Evolutionary conservation across 2,888 invertebrate genomes (phyloP).

Genomic region (Crepidodera aurea): DNA sequence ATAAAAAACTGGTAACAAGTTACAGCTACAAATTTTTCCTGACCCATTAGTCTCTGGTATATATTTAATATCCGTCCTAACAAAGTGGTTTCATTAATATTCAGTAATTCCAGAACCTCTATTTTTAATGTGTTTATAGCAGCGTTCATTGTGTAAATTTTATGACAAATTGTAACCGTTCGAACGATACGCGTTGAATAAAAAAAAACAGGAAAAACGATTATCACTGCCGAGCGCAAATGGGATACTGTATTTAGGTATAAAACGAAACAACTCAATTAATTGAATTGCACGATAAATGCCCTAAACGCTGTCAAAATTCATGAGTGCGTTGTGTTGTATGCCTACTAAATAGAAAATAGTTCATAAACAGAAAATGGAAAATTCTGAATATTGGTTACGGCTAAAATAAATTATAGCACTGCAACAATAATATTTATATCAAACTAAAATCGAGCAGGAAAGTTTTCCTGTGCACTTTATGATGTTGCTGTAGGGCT

Average conservation of each 20-base stretch:
- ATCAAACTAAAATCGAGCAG: too few species aligned
- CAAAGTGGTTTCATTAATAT: slow-evolving; percentile 24
- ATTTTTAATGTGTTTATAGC: slow-evolving; percentile 26
- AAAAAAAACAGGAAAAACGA: slow-evolving; percentile 23
- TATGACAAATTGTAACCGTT: slow-evolving; percentile 30
- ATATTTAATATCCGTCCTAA: slow-evolving; percentile 16
- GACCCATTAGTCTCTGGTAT: slow-evolving; percentile 1
- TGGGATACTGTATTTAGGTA: slow-evolving; percentile 29
- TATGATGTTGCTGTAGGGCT: too few species aligned
- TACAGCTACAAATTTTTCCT: too few species aligned
- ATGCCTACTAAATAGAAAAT: slow-evolving; percentile 13
- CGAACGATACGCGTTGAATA: slow-evolving; percentile 18
- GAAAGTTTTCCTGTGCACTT: too few species aligned
- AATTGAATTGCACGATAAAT: slow-evolving; percentile 26
- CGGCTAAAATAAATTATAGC: neutral
- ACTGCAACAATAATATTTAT: neutral
- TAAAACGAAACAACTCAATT: slow-evolving; percentile 25
- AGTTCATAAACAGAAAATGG: slow-evolving; percentile 13
- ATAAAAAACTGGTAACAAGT: too few species aligned
- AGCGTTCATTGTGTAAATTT: slow-evolving; percentile 22
- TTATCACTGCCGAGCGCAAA: slow-evolving; percentile 25
- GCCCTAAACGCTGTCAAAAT: slow-evolving; percentile 28
- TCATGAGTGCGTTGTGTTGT: slow-evolving; percentile 20
- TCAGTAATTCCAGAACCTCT: slow-evolving; percentile 11
- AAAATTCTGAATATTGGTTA: slow-evolving; percentile 9